A percentile compares a stretch with the other conserved stretches of the same genome.
Conservation (phyloP, 1,140 invertebrate genomes). For the Cyclina sinensis region DNA sequence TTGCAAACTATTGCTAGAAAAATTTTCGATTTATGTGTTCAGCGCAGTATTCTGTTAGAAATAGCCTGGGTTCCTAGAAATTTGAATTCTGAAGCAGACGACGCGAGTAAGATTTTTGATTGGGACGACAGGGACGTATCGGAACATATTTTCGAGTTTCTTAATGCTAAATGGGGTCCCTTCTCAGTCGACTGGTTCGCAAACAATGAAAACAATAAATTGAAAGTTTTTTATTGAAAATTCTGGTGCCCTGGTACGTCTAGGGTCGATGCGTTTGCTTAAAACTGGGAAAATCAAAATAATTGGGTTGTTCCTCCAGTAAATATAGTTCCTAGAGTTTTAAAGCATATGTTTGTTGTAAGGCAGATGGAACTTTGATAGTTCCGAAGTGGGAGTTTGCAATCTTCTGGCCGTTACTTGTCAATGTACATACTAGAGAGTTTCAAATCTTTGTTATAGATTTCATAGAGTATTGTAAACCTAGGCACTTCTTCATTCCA, state of each 20-base stretch:
- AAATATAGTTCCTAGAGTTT: too few species aligned
- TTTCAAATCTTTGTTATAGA: too few species aligned
- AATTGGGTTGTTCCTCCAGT: neutral
- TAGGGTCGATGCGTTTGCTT: neutral
- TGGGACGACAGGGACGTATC: neutral
- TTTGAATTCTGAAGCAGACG: slow-evolving; percentile 19
- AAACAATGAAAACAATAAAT: neutral
- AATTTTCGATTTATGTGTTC: neutral
- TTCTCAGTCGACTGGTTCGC: neutral
- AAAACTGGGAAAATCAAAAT: neutral
- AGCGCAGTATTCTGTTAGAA: neutral
- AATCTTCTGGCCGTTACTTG: too few species aligned
- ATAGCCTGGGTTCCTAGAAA: slow-evolving; percentile 40
- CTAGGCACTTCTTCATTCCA: too few species aligned
- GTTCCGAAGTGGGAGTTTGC: too few species aligned
- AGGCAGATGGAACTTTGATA: too few species aligned
- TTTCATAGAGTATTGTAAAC: too few species aligned
- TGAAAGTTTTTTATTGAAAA: neutral
- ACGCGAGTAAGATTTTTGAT: neutral
- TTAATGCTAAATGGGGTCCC: neutral
- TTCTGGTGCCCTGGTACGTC: neutral
- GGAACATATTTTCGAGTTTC: neutral
- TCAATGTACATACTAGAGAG: too few species aligned
- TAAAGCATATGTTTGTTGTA: too few species aligned
- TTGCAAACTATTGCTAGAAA: slow-evolving; percentile 19